Evolutionary conservation across 2,113 vertebrate species (phyloP).

Genomic region (Paratilapia polleni): DNA sequence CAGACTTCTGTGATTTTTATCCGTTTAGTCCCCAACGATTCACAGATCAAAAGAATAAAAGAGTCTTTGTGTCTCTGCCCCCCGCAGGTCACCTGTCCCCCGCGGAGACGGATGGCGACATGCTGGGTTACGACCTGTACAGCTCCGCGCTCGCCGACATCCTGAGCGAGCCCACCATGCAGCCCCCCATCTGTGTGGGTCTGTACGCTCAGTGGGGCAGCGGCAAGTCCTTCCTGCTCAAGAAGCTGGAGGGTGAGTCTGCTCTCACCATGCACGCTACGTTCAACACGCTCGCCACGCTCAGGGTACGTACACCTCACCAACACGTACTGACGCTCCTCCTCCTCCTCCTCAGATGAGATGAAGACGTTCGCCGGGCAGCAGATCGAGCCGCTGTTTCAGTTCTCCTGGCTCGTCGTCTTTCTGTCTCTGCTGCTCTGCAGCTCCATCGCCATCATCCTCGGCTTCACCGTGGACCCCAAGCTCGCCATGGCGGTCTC

Average conservation of each 20-base stretch:
- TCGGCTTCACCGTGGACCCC: conserved; percentile 88
- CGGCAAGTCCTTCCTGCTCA: conserved; percentile 97
- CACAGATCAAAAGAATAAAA: background rate
- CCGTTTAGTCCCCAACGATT: background rate
- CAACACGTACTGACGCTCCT: background rate
- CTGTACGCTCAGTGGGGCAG: conserved; percentile 99
- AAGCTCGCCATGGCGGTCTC: conserved; percentile 89
- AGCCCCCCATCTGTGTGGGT: conserved; percentile 97
- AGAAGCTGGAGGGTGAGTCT: conserved; percentile 93
- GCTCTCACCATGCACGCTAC: background rate
- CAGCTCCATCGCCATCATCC: conserved; percentile 83
- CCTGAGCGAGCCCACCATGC: conserved; percentile 97
- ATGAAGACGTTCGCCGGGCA: conserved; percentile 99
- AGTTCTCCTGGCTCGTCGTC: conserved; percentile 95
- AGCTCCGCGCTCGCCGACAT: conserved; percentile 97
- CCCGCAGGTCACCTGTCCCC: conserved; percentile 94
- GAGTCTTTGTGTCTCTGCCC: background rate
- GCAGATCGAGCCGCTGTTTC: conserved; percentile 94
- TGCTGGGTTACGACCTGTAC: conserved; percentile 97
- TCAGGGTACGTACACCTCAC: background rate
- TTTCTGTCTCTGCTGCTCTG: conserved; percentile 90
- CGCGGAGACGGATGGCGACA: conserved; percentile 92
- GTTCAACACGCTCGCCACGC: background rate
- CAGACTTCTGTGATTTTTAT: background rate
- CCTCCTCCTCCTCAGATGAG: conserved; percentile 85